Conservation (phyloP, 2,797 vertebrate genomes). For the Sebastes taczanowskii region DNA sequence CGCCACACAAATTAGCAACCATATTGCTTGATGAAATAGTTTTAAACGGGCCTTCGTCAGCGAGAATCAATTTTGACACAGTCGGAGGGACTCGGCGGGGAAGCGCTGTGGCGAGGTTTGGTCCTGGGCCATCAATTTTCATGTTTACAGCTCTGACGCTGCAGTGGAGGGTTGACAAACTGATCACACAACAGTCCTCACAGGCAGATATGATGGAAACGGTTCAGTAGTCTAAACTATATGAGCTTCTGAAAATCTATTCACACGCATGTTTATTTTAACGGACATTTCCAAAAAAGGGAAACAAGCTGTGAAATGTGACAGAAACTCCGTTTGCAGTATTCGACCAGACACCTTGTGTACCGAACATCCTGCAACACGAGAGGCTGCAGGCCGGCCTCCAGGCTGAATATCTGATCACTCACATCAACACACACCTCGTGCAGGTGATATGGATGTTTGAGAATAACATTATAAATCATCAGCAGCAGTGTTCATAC, state of each 20-base stretch:
- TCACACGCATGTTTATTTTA: not conserved
- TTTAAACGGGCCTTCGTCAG: conserved; percentile 58
- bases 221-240: not conserved
- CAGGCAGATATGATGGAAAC: conserved; percentile 35
- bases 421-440: not conserved
- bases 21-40: conserved; percentile 60
- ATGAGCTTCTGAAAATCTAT: not conserved
- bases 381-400: not conserved
- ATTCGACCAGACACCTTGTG: not conserved
- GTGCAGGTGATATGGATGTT: conserved; percentile 5
- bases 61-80: conserved; percentile 63
- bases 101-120: conserved; percentile 51
- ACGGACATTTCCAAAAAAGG: not conserved
- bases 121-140: conserved; percentile 62
- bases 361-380: not conserved
- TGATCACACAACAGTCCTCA: conserved; percentile 52
- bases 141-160: conserved; percentile 55
- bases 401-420: conserved; percentile 14
- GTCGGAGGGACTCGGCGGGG: conserved; percentile 46
- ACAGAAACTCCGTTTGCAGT: not conserved
- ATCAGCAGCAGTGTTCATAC: conserved; percentile 25
- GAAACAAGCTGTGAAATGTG: not conserved
- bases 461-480: conserved; percentile 29
- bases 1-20: conserved; percentile 56
- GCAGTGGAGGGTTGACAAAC: conserved; percentile 45